Percentiles rank a stretch among this genome's conserved stretches.
phyloP scores from a whole-genome alignment of 2,113 vertebrate species.

The Carassius gibelio region DNA sequence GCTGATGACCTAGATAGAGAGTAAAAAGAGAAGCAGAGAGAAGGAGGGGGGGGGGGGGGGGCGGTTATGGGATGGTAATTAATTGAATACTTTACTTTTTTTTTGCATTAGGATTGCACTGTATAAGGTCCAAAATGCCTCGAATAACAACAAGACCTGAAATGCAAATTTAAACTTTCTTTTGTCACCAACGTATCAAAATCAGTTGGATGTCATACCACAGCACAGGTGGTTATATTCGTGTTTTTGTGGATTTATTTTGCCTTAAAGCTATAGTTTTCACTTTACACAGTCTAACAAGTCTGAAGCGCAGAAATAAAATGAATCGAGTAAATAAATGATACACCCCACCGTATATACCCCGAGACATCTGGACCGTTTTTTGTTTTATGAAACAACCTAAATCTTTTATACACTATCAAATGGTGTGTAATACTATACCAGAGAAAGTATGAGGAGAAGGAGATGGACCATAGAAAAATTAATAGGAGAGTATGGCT shows the following conservation, averaged over 20 bases:
- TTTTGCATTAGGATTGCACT: background rate
- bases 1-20: constrained; percentile 58
- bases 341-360: background rate
- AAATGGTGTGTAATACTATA: background rate
- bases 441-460: background rate
- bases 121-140: constrained; percentile 22
- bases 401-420: background rate
- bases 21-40: too few species aligned
- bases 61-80: too few species aligned
- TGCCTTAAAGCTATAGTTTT: background rate
- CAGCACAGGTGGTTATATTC: background rate
- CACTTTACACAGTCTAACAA: background rate
- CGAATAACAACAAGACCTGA: constrained; percentile 25
- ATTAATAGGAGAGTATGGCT: background rate
- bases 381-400: background rate
- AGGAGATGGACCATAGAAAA: background rate
- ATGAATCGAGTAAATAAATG: constrained; percentile 6
- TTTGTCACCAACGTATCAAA: background rate
- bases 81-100: constrained; percentile 34
- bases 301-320: background rate
- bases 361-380: background rate
- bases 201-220: background rate
- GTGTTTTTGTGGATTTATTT: background rate
- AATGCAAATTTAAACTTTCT: constrained; percentile 1
- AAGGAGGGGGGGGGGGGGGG: too few species aligned